Evolutionary conservation across 2,888 invertebrate genomes (phyloP), one percentile per base, ranked within the genome.

Genomic region (Tipula unca): DNA sequence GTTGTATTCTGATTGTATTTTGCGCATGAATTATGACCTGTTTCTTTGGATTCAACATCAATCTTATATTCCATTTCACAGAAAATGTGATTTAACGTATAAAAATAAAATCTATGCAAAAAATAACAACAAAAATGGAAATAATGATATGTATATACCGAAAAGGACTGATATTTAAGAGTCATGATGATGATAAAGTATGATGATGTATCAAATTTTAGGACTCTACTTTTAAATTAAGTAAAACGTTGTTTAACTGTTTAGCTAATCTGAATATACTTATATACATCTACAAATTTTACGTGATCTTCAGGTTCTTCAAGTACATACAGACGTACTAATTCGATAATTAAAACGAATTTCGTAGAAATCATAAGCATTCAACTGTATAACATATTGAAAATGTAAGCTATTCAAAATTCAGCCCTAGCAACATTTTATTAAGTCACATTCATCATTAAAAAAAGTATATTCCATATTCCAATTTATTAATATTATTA

Each of bases 1-100:
- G 13, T 54, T 54, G 48, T 25, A 25, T 69, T 69, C 25, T 69
- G 8, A 69, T 20, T 25, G 69, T 69, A 69, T 69, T 69, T 69
- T 69, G 69, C 69, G 69, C 69, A 69, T 69, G 69, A 69, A 69
- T 69, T 69, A 69, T 69, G 69, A 69, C 69, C 69, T 25, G 69
- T 69, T 69, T 69, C 69, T 69, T 69, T 25, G 25, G 69, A 25
- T 69, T 69, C 69, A 69, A 69, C 69, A 69, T 69, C 69, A 69
- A 25, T 69, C 69, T 69, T 69, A 69, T 25, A 69, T 69, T 69
- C 69, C 69, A 25, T 69, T 69, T 69, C 48, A 69, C 69, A 69
- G 69, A 69, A 69, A 69, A 69, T 69, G 69, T 69, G 69, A 69
- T 69, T 69, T 69, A 25, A 69, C 25, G 69, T 48, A 48, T 32